A percentile compares a stretch with the other conserved stretches of the same genome.
Conservation (phyloP, 2,888 invertebrate genomes). For the Muscina levida region DNA sequence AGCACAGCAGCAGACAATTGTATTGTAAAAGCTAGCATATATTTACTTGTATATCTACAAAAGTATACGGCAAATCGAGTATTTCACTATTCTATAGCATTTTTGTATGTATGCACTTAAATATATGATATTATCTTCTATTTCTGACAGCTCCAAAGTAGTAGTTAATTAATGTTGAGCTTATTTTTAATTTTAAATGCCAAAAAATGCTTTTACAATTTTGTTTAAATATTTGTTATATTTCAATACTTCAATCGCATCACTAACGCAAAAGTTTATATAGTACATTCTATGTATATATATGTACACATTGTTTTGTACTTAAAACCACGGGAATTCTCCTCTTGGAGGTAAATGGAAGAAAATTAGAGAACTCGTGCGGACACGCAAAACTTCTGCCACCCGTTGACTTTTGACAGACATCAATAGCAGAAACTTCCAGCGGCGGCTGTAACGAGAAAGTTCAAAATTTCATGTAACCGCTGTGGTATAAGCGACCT, state of each 20-base stretch:
- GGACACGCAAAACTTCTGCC: slow-evolving; percentile 3
- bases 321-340: neutral
- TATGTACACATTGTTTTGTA: neutral
- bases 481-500: neutral
- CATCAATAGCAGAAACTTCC: slow-evolving; percentile 46
- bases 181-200: neutral
- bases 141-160: slow-evolving; percentile 2
- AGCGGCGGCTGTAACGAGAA: slow-evolving; percentile 10
- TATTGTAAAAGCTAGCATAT: neutral
- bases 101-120: neutral
- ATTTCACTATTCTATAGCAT: neutral
- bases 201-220: neutral
- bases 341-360: neutral
- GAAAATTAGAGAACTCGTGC: neutral
- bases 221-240: slow-evolving; percentile 7
- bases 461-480: neutral
- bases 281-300: neutral
- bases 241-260: neutral
- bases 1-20: too few relatives aligned
- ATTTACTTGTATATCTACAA: neutral
- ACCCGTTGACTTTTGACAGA: slow-evolving; percentile 52
- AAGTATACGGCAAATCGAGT: neutral
- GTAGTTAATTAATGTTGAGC: slow-evolving; percentile 15
- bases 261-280: neutral
- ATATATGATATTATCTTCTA: slow-evolving; percentile 14